These are phyloP conservation scores for Syritta pipiens DNA, from an alignment of 2,888 invertebrate genomes.

Conservation along the genomic window DNA sequence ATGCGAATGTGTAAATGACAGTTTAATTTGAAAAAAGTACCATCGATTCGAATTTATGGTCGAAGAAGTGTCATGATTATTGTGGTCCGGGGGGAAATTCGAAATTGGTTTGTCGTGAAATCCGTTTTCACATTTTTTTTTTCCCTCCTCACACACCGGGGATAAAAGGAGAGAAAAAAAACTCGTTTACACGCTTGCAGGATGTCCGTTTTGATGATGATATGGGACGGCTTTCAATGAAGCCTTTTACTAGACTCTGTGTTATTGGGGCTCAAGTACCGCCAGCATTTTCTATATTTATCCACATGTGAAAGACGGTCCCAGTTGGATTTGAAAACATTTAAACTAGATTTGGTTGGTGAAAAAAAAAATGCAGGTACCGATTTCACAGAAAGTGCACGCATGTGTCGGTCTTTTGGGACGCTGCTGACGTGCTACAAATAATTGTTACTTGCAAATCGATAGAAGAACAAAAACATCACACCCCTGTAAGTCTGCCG, in stretches of 20 bases:
- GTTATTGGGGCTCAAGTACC: background rate
- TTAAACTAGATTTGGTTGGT: too few species aligned
- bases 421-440: too few species aligned
- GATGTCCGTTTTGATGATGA: background rate
- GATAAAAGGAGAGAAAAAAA: too few species aligned
- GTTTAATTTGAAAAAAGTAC: constrained; percentile 49
- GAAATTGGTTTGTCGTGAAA: background rate
- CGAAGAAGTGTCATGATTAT: constrained; percentile 27
- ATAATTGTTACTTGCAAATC: too few species aligned
- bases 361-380: too few species aligned
- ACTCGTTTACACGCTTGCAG: too few species aligned
- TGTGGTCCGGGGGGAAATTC: constrained; percentile 1
- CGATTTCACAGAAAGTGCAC: too few species aligned
- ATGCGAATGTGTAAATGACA: constrained; percentile 52
- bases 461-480: too few species aligned
- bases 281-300: background rate
- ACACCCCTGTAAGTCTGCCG: too few species aligned
- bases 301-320: too few species aligned
- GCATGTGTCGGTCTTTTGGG: too few species aligned
- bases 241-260: background rate
- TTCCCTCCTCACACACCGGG: background rate
- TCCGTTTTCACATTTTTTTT: background rate
- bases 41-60: constrained; percentile 3
- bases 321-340: too few species aligned
- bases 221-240: background rate